Percentiles rank a stretch among this genome's conserved stretches.
Evolutionary conservation across 2,113 vertebrate genomes (phyloP).

Genomic region (Corythoichthys intestinalis): DNA sequence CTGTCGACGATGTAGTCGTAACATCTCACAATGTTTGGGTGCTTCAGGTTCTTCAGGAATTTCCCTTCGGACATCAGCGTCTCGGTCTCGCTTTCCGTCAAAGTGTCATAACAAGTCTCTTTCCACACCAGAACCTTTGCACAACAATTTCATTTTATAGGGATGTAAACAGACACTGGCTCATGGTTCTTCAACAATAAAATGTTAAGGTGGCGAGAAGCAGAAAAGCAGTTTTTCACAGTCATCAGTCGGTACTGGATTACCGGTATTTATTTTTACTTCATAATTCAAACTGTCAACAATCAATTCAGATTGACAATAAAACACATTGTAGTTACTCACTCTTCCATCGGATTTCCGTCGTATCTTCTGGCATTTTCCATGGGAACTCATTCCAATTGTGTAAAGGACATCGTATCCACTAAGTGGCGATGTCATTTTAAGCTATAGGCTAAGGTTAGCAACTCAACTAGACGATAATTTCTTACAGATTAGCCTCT

Average conservation of each 20-base stretch:
- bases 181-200: background rate
- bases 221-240: too few relatives aligned
- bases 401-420: slow-evolving; percentile 89
- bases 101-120: slow-evolving; percentile 91
- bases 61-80: slow-evolving; percentile 98
- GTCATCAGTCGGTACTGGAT: too few relatives aligned
- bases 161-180: too few relatives aligned
- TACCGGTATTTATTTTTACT: background rate
- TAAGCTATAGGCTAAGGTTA: background rate
- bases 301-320: background rate
- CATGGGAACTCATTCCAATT: slow-evolving; percentile 88
- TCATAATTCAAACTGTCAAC: background rate
- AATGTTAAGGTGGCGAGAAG: background rate
- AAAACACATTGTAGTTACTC: slow-evolving; percentile 23
- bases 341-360: slow-evolving; percentile 89
- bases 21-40: slow-evolving; percentile 92
- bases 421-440: slow-evolving; percentile 83
- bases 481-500: background rate
- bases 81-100: slow-evolving; percentile 89
- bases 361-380: slow-evolving; percentile 88
- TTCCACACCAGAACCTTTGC: slow-evolving; percentile 88
- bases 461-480: background rate
- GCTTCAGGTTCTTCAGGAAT: slow-evolving; percentile 85
- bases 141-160: background rate
- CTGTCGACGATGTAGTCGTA: slow-evolving; percentile 91